Base-by-base conservation (phyloP, 1,140 invertebrate genomes). In the Bombus huntii region DNA sequence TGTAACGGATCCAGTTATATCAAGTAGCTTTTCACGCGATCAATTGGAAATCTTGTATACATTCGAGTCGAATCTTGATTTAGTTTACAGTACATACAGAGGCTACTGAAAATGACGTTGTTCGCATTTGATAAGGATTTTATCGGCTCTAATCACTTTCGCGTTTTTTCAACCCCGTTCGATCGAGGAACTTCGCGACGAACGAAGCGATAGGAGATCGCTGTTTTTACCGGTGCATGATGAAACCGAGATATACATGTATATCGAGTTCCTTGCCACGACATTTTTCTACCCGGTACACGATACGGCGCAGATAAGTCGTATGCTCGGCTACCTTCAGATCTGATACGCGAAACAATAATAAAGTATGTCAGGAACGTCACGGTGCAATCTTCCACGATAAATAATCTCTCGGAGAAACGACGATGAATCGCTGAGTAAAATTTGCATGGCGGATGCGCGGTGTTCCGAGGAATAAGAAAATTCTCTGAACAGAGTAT, bases 341-440 rank as follows among this genome's bases (percentile, higher is more conserved):
- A 39, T 77, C 53, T 42, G 75, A 77, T 42, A 62, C 47, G 57
- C 37, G 75, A 42, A 78, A 78, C 75, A 78, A 65, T 78, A 66
- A 78, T n/a, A 42, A 78, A 78, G 57, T 78, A 42, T 78, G 75
- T 42, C 75, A 78, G 42, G 39, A 42, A 78, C 57, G 75, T 65
- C 25, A 9, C 42, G 53, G 12, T 18, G 74, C 74, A 76, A 59
- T 76, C 53, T 37, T 39, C 22, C 39, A 13, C 37, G 57, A 78
- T 66, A 59, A 76, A 66, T 28, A 65, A 78, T 62, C 57, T 62
- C 25, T 10, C 13, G 25, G n/a, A 42, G 28, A 18, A 25, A 44
- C 39, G 15, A 62, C 39, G 72, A 75, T 18, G 73, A 42, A n/a
- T 53, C 15, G 57, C 15, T 31, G 75, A 8, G 59, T 22, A 65